Base-by-base conservation (phyloP, 2,113 vertebrate species). In the Rousettus leschenaultii region DNA sequence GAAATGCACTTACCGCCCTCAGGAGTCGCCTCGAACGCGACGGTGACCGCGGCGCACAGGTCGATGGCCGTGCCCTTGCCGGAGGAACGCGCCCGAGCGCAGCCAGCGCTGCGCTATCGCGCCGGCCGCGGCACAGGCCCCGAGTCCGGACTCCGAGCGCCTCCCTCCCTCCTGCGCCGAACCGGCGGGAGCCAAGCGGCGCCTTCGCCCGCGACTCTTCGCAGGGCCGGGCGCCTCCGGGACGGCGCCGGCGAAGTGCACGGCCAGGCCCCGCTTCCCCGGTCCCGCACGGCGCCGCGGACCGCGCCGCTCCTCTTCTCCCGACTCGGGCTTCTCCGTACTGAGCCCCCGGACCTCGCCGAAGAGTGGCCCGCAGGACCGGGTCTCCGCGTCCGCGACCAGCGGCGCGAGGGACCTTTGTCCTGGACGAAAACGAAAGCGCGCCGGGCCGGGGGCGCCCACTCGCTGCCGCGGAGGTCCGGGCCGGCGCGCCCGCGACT, bases 341-440 rank as follows among this genome's bases (percentile, higher is more conserved):
- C 2, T 1, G 82, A 35, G 6, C n/a, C 28, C 24, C 45, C 78
- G 55, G 51, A 24, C 74, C 48, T 61, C 53, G 6, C 35, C 10
- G 7, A 48, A 57, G 53, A 65, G 90, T 85, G 87, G 84, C 66
- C 84, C 48, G 79, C 85, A 22, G 70, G 40, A 70, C 53, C 14
- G 1, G 53, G 22, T 40, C 93, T 88, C 79, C 83, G 84, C 59
- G 68, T 71, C 91, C 79, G 48, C 55, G 61, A 55, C 63, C 14
- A 7, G 85, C 48, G 77, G 77, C 86, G 63, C 75, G 65, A 38
- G 75, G 96, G 97, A 97, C 92, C 97, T 97, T 97, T 96, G 96
- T 97, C 95, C 96, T 38, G 28, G 92, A 66, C 79, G 94, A 93
- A 94, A 97, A 59, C 89, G 94, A 97, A 96, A 97, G 95, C 89